Conservation (phyloP, 2,797 vertebrate species). For the Syngnathus rostellatus region DNA sequence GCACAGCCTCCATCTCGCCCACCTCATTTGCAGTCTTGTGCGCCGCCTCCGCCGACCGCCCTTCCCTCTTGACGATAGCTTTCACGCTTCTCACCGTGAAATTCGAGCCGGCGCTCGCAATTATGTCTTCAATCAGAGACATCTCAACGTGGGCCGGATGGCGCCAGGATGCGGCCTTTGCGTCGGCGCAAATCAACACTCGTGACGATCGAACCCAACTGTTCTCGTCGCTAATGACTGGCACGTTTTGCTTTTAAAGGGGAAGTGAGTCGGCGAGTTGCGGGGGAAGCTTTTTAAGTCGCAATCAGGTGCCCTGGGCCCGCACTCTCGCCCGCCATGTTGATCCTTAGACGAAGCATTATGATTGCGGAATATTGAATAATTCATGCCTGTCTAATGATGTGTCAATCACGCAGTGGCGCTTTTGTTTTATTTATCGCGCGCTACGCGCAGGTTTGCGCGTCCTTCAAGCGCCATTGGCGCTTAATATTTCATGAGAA, state of each 20-base stretch:
- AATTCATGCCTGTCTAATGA: slow-evolving; percentile 68
- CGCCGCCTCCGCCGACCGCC: slow-evolving; percentile 11
- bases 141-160: slow-evolving; percentile 41
- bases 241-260: slow-evolving; percentile 34
- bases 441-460: slow-evolving; percentile 46
- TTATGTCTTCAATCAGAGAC: slow-evolving; percentile 71
- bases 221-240: slow-evolving; percentile 51
- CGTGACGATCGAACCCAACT: slow-evolving; percentile 24
- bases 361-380: slow-evolving; percentile 64
- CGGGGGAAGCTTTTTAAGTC: slow-evolving; percentile 55
- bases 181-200: slow-evolving; percentile 46
- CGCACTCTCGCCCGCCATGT: slow-evolving; percentile 40
- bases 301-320: slow-evolving; percentile 59
- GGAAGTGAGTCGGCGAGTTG: slow-evolving; percentile 29
- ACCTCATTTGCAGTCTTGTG: slow-evolving; percentile 48
- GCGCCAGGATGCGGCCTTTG: slow-evolving; percentile 39
- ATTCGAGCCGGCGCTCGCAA: slow-evolving; percentile 62
- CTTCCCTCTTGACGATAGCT: slow-evolving; percentile 54
- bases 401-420: slow-evolving; percentile 54
- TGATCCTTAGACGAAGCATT: slow-evolving; percentile 56
- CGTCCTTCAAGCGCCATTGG: slow-evolving; percentile 47
- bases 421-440: slow-evolving; percentile 66
- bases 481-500: slow-evolving; percentile 63
- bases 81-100: slow-evolving; percentile 67
- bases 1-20: slow-evolving; percentile 28